A percentile compares a stretch with the other conserved stretches of the same genome.
Evolutionary conservation across 2,888 invertebrate genomes (phyloP).

Genomic region (Drosophila conformis): DNA sequence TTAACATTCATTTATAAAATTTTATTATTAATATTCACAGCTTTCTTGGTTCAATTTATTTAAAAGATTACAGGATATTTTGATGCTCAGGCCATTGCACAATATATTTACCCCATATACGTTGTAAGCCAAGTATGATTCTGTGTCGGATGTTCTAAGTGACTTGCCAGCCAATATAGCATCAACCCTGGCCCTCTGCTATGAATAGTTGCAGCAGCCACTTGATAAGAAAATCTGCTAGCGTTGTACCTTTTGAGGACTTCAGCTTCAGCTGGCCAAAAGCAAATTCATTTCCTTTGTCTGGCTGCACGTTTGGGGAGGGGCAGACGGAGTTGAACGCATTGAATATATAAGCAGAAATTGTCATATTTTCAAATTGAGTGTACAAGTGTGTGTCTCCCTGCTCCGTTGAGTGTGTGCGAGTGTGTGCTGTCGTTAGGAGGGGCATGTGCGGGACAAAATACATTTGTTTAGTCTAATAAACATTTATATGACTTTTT

Average conservation of each 20-base stretch:
- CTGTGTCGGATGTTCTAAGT: conserved; percentile 8
- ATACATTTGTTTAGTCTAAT: conserved; percentile 72
- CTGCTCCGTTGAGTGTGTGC: conserved; percentile 10
- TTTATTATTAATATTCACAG: background rate
- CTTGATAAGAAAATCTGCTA: conserved; percentile 67
- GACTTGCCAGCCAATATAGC: conserved; percentile 21
- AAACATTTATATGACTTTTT: conserved; percentile 75
- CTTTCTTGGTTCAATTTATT: background rate
- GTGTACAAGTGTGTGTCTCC: conserved; percentile 58
- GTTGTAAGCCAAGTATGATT: conserved; percentile 3
- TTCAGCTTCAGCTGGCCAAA: conserved; percentile 43
- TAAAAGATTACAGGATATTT: conserved; percentile 7
- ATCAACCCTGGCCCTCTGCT: conserved; percentile 24
- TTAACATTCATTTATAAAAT: background rate
- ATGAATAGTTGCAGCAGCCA: conserved; percentile 24
- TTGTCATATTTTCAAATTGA: conserved; percentile 80
- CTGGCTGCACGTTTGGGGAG: conserved; percentile 22
- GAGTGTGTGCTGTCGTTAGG: conserved; percentile 1
- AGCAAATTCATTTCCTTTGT: conserved; percentile 58
- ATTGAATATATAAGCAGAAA: conserved; percentile 74
- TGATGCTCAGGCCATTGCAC: background rate
- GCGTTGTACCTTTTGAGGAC: conserved; percentile 66
- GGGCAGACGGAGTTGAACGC: conserved; percentile 63
- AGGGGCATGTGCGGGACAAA: conserved; percentile 8
- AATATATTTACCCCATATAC: background rate